Evolutionary conservation across 2,888 invertebrate species (phyloP).

Genomic region (Odontocerum albicorne): DNA sequence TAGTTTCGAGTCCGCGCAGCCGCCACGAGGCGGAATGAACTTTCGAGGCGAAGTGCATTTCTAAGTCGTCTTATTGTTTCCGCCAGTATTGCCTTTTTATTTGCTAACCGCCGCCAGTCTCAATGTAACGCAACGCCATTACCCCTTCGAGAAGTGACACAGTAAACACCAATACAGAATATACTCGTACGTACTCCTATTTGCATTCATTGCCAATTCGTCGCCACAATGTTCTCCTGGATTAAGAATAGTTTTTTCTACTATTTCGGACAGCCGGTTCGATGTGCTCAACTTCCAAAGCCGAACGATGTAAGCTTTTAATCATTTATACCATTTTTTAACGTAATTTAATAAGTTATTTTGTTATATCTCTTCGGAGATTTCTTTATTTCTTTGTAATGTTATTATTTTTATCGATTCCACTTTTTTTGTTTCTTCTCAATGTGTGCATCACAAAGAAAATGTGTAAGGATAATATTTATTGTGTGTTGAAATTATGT

Average conservation of each 20-base stretch:
- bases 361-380: no score
- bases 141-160: conserved; percentile 12
- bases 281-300: conserved; percentile 9
- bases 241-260: conserved; percentile 27
- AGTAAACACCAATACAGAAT: no score
- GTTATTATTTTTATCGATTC: no score
- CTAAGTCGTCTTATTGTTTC: conserved; percentile 17
- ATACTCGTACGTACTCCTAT: no score
- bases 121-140: conserved; percentile 10
- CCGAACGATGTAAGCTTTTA: conserved; percentile 16
- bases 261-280: conserved; percentile 26
- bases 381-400: no score
- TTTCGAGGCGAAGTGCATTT: conserved; percentile 23
- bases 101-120: not conserved
- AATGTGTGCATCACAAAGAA: no score
- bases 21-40: conserved; percentile 22
- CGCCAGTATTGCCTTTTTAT: conserved; percentile 17
- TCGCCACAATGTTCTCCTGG: conserved; percentile 30
- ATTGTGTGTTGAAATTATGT: no score
- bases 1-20: conserved; percentile 11
- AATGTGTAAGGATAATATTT: no score
- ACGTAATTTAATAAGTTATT: no score
- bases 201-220: no score
- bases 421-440: no score
- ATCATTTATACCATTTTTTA: not conserved